Conservation (phyloP, 2,888 invertebrate genomes). For the Morpho achilles region DNA sequence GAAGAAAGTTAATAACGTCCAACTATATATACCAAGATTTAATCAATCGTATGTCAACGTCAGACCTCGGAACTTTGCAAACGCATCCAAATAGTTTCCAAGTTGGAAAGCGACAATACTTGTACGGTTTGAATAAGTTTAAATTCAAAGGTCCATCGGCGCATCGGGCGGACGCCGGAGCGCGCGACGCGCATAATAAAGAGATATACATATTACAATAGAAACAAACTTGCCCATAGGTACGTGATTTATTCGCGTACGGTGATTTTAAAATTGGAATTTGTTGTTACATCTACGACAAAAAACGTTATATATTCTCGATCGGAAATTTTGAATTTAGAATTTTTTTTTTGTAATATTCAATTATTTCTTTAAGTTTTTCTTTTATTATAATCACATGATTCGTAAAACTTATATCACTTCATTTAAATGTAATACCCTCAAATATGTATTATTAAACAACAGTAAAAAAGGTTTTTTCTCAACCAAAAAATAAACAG, state of each 20-base stretch:
- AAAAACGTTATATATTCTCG: not conserved
- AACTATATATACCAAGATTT: not conserved
- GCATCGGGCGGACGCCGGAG: conserved; percentile 24
- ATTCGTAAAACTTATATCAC: too few relatives aligned
- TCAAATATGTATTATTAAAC: too few relatives aligned
- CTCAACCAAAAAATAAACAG: too few relatives aligned
- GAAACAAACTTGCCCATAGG: conserved; percentile 17
- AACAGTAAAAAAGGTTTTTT: too few relatives aligned
- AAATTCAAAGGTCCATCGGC: conserved; percentile 27
- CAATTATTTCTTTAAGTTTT: too few relatives aligned
- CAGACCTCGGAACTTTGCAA: not conserved
- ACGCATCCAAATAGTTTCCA: not conserved
- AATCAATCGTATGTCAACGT: not conserved
- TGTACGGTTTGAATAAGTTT: conserved; percentile 23
- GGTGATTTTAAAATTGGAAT: conserved; percentile 11
- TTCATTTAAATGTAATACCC: too few relatives aligned
- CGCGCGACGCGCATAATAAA: conserved; percentile 26
- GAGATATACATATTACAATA: conserved; percentile 12
- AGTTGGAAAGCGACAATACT: conserved; percentile 14
- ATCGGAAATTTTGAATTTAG: not conserved
- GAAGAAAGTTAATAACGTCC: too few relatives aligned
- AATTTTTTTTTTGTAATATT: too few relatives aligned
- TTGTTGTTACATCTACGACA: not conserved
- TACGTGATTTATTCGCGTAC: conserved; percentile 4
- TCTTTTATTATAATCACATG: too few relatives aligned